Base-by-base conservation (phyloP, 2,888 invertebrate species). In the Parapristionchus giblindavisi region DNA sequence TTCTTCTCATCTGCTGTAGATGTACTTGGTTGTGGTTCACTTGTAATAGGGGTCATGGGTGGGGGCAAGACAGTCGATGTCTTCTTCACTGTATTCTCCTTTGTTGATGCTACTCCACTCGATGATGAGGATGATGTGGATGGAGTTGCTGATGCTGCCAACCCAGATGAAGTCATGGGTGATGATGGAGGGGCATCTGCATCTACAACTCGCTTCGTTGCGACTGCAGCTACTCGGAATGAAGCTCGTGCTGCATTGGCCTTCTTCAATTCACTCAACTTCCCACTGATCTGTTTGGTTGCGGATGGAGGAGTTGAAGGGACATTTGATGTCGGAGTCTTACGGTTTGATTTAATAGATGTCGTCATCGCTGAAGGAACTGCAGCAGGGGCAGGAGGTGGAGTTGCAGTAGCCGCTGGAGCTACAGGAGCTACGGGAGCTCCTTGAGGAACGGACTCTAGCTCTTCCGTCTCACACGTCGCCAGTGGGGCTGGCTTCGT, bases 191-290 rank as follows among this genome's bases (percentile, higher is more conserved):
- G 52, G 0, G 54, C 54, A 0, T 54, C 72, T 29, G 63, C 51
- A 17, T 48, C 75, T n/a, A 40, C 63, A 14, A 32, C 75, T 43
- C 71, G 60, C 29, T 71, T 75, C 21, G 76, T 65, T 2, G 66
- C 76, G 34, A 76, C 66, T 1, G 79, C 75, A 4, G 81, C 76
- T 2, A 79, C 77, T 51, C 80, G 40, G 27, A 79, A 60, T 21
- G 73, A 60, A 8, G 75, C 54, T 17, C 40, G 29, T 1, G 65
- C 60, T 3, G 65, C 77, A 38, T 81, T 77, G 34, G 76, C 77
- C 14, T 56, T 78, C 38, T 80, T 81, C 58, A 81, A 56, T 63
- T 81, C 81, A 6, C 78, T 80, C 54, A 81, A 54, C 70, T 81
- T 81, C 0, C 81, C 81, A 34, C 77, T 77, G 36, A 81, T 79